These are phyloP conservation scores for Lasioglossum malachurum DNA, from an alignment of 2,888 invertebrate genomes.

Conservation along the genomic window DNA sequence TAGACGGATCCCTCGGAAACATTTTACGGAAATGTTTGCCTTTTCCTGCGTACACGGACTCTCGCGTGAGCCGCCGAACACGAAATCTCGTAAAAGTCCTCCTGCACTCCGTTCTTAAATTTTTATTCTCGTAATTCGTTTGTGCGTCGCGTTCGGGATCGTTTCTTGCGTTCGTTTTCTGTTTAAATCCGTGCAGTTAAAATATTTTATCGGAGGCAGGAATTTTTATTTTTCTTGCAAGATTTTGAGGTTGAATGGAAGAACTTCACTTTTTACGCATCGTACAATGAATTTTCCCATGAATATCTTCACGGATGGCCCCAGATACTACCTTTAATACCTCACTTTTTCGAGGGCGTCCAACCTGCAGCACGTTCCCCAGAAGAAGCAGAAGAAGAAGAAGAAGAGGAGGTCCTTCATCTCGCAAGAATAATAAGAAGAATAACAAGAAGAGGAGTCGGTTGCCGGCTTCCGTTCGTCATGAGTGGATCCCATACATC, in stretches of 20 bases:
- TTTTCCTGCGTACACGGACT: conserved; percentile 7
- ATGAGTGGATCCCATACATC: conserved; percentile 56
- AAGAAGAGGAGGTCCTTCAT: neutral
- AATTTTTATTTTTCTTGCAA: neutral
- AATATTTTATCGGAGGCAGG: neutral
- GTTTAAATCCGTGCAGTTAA: neutral
- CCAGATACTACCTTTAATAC: neutral
- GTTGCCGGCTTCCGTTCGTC: conserved; percentile 67
- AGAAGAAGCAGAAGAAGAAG: neutral
- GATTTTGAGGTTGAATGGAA: neutral
- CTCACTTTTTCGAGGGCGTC: neutral
- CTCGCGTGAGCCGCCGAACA: neutral
- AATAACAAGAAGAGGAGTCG: conserved; percentile 32
- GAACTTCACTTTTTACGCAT: too few relatives aligned
- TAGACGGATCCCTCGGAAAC: conserved; percentile 1
- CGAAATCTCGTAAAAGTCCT: neutral
- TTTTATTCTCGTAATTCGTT: neutral
- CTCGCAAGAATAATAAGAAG: neutral
- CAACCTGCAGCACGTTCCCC: neutral
- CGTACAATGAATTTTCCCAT: neutral
- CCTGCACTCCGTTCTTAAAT: neutral
- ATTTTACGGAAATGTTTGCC: conserved; percentile 11
- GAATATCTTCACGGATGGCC: neutral
- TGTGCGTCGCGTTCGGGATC: too few relatives aligned
- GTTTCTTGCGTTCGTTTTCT: neutral